These are phyloP conservation scores for Botia almorhae DNA, from an alignment of 2,797 vertebrate species.

Conservation along the genomic window DNA sequence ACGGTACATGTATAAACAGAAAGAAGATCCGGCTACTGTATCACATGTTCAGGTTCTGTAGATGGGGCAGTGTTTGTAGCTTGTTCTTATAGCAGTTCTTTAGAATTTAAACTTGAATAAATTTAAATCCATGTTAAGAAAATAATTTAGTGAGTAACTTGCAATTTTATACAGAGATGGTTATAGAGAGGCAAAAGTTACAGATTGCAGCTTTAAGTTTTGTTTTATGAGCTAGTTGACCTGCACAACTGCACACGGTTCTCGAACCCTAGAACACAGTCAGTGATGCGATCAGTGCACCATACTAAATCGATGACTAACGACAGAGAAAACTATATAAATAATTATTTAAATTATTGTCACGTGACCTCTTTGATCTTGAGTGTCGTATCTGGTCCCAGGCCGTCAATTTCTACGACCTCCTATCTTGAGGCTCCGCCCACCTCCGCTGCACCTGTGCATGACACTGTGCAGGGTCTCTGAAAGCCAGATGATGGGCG, in stretches of 20 bases:
- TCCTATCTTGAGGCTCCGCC: neutral
- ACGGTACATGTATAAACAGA: conserved; percentile 1
- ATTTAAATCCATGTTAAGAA: too few species aligned
- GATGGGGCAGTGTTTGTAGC: too few species aligned
- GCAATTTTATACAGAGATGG: too few species aligned
- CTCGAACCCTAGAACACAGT: neutral
- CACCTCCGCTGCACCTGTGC: neutral
- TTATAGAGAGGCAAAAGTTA: too few species aligned
- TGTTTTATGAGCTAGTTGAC: too few species aligned
- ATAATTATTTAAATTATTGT: neutral
- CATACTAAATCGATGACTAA: neutral
- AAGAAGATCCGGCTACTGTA: neutral
- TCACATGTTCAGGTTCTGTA: too few species aligned
- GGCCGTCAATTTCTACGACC: neutral
- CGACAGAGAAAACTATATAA: neutral
- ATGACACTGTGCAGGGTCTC: conserved; percentile 36
- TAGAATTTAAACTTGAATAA: too few species aligned
- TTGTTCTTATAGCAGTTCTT: too few species aligned
- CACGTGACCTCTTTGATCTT: neutral
- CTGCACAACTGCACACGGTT: neutral
- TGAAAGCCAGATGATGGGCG: conserved; percentile 44
- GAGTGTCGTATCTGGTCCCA: neutral
- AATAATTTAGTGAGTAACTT: too few species aligned
- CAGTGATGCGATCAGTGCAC: neutral
- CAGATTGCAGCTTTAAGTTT: too few species aligned